Evolutionary conservation across 2,113 vertebrate genomes (phyloP).

Genomic region (Python bivittatus): DNA sequence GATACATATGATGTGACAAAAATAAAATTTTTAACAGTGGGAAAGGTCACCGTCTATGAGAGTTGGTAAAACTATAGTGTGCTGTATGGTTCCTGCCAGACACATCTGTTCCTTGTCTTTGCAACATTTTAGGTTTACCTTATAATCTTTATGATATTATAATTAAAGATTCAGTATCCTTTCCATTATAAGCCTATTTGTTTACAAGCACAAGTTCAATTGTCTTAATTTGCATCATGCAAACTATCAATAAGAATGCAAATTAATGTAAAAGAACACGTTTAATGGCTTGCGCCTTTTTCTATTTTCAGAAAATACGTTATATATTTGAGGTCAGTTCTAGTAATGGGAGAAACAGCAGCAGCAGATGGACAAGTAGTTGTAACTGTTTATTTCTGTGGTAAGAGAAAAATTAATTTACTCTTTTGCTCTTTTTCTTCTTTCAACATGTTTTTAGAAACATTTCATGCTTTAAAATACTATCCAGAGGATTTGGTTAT

Average conservation of each 20-base stretch:
- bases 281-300: background rate
- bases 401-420: background rate
- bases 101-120: background rate
- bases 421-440: background rate
- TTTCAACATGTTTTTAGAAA: background rate
- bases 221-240: conserved; percentile 21
- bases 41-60: conserved; percentile 32
- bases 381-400: background rate
- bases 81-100: background rate
- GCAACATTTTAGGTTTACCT: conserved; percentile 32
- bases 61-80: conserved; percentile 31
- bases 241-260: conserved; percentile 25
- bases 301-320: background rate
- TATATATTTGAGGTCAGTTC: background rate
- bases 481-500: background rate
- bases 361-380: no score
- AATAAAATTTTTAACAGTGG: no score
- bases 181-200: conserved; percentile 21
- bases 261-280: conserved; percentile 1
- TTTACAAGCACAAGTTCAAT: conserved; percentile 53
- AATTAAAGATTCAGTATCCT: conserved; percentile 1
- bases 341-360: background rate
- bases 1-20: conserved; percentile 12
- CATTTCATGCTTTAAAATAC: background rate
- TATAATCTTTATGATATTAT: conserved; percentile 45